These are phyloP conservation scores for Pitta sordida DNA, from an alignment of 2,113 vertebrate species.

Conservation along the genomic window DNA sequence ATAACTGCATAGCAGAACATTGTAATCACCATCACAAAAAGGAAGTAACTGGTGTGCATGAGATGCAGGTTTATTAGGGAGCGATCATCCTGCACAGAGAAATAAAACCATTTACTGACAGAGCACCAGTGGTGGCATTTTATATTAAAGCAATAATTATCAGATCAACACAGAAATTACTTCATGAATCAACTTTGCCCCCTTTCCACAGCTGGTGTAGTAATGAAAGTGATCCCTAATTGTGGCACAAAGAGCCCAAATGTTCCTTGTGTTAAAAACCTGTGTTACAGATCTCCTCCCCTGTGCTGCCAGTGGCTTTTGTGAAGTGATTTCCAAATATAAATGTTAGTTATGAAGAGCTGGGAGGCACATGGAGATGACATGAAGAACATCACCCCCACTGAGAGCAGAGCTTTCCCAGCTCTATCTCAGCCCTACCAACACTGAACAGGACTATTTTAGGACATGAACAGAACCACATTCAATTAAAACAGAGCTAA, in stretches of 20 bases:
- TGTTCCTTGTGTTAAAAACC: neutral
- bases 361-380: neutral
- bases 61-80: conserved; percentile 98
- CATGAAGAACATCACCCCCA: neutral
- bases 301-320: neutral
- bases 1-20: conserved; percentile 99
- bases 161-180: conserved; percentile 1
- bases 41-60: conserved; percentile 99
- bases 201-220: neutral
- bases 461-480: neutral
- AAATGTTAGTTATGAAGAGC: neutral
- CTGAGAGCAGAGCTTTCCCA: neutral
- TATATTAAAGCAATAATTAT: neutral
- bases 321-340: neutral
- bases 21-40: conserved; percentile 99
- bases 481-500: neutral
- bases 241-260: neutral
- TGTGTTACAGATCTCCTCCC: neutral
- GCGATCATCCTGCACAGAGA: conserved; percentile 87
- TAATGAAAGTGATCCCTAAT: neutral
- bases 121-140: neutral
- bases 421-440: neutral
- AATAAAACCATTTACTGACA: neutral
- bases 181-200: neutral
- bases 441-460: neutral